Percentiles rank a stretch among this genome's conserved stretches.
Conservation (phyloP, 2,888 invertebrate genomes). For the Cantharis lateralis region DNA sequence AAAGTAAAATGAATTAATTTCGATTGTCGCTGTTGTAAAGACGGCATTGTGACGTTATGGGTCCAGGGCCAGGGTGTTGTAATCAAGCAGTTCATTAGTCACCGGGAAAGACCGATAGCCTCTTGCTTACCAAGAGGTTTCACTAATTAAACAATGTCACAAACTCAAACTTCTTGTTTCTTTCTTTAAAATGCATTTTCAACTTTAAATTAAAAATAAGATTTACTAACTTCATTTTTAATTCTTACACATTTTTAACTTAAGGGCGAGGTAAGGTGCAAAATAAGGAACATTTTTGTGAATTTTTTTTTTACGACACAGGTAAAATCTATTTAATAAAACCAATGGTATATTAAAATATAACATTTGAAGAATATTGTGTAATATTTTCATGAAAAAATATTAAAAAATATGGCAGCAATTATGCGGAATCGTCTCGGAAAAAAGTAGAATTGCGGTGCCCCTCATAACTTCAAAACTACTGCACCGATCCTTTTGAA, state of each 20-base stretch:
- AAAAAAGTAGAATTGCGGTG: no score
- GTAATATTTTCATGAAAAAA: no score
- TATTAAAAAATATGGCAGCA: no score
- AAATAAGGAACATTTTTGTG: no score
- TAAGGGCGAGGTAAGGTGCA: no score
- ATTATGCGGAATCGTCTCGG: no score
- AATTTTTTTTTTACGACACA: no score
- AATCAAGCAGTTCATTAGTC: conserved; percentile 58
- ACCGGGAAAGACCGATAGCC: conserved; percentile 55
- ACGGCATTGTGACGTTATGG: conserved; percentile 31
- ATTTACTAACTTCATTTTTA: not conserved
- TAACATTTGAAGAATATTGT: no score
- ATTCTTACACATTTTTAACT: not conserved
- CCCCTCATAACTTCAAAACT: no score
- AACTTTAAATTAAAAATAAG: not conserved
- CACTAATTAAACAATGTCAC: conserved; percentile 55
- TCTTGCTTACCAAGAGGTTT: conserved; percentile 48
- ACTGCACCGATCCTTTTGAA: no score
- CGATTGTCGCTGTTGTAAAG: conserved; percentile 47
- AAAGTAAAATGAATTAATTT: conserved; percentile 53
- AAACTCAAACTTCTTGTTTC: conserved; percentile 18
- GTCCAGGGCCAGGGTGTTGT: conserved; percentile 38
- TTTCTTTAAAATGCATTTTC: conserved; percentile 6
- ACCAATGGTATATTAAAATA: no score
- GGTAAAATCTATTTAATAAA: no score